Base-by-base conservation (phyloP, 2,113 vertebrate genomes). In the Phylloscopus whistleri region DNA sequence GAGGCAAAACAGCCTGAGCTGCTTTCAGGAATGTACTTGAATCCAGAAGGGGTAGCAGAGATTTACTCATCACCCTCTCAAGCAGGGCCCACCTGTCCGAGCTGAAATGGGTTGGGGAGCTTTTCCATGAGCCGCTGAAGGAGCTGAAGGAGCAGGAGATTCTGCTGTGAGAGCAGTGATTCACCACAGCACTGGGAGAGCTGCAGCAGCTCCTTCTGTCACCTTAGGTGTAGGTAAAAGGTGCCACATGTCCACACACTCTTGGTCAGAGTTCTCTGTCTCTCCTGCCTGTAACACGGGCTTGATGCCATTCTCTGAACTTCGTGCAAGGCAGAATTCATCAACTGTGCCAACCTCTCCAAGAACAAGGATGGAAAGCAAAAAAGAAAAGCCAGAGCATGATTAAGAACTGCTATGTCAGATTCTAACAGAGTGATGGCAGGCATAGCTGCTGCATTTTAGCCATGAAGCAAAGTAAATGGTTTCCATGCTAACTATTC, bases 111-210 rank as follows among this genome's bases (percentile, higher is more conserved):
- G 7, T 11, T 43, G 24, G 19, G 19, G 17, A 70, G 27, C 9
- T 84, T 77, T 80, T 64, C n/a, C 16, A 9, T 9, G 55, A 39
- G 46, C 23, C 76, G 63, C 28, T 73, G 67, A 59, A 78, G 72
- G 49, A 90, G 78, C 23, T n/a, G n/a, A 41, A 88, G 70, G 55
- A 95, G 41, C 0, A 2, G 20, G 6, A 69, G 51, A 9, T 70
- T 70, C 72, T 93, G 7, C n/a, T 74, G n/a, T 41, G 75, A 83
- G 39, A 66, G 37, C 3, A 11, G 19, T 10, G 43, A 49, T 44
- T 69, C 5, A 0, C 63, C 30, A 1, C 0, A 0, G 53, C 23
- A 26, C 33, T 22, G 27, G 6, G 9, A 41, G 55, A 67, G 33
- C 16, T 64, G 49, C 74, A 37, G 59, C 26, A 86, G 18, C n/a